Evolutionary conservation across 2,888 invertebrate species (phyloP).

Genomic region (Sinentomon sp.): DNA sequence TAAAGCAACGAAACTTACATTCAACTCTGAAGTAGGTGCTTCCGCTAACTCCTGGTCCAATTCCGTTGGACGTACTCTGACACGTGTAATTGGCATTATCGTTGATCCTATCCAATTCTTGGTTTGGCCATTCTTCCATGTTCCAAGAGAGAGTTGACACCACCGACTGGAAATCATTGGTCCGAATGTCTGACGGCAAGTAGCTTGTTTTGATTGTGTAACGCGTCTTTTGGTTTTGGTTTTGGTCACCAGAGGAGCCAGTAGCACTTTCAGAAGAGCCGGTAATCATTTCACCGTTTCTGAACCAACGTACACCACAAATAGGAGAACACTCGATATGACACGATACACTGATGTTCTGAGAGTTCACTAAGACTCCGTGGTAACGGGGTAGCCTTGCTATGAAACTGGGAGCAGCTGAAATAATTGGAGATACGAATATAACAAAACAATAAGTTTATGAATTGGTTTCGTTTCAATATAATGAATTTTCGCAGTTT

Average conservation of each 20-base stretch:
- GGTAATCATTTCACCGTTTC: no score
- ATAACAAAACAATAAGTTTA: slow-evolving; percentile 11
- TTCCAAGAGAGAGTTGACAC: slow-evolving; percentile 71
- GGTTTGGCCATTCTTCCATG: slow-evolving; percentile 52
- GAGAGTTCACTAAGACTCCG: slow-evolving; percentile 34
- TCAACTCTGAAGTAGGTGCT: slow-evolving; percentile 64
- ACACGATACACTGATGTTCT: slow-evolving; percentile 39
- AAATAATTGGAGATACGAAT: no score
- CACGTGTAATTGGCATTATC: slow-evolving; percentile 64
- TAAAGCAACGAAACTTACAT: slow-evolving; percentile 33
- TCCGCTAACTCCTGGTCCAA: slow-evolving; percentile 52
- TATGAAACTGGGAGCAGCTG: slow-evolving; percentile 68
- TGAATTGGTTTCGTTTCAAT: slow-evolving; percentile 4
- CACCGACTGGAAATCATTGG: slow-evolving; percentile 66
- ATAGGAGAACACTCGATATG: slow-evolving; percentile 50
- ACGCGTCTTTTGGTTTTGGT: no score
- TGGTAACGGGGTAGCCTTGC: slow-evolving; percentile 52
- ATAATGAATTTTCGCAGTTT: slow-evolving; percentile 5
- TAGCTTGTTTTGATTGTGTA: slow-evolving; percentile 39
- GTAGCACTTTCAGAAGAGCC: no score
- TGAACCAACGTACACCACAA: no score
- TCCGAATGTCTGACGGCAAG: slow-evolving; percentile 40
- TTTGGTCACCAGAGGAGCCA: no score
- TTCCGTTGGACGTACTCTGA: slow-evolving; percentile 42
- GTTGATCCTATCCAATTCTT: slow-evolving; percentile 40